Conservation (phyloP, 2,888 invertebrate species). For the Plusia festucae region DNA sequence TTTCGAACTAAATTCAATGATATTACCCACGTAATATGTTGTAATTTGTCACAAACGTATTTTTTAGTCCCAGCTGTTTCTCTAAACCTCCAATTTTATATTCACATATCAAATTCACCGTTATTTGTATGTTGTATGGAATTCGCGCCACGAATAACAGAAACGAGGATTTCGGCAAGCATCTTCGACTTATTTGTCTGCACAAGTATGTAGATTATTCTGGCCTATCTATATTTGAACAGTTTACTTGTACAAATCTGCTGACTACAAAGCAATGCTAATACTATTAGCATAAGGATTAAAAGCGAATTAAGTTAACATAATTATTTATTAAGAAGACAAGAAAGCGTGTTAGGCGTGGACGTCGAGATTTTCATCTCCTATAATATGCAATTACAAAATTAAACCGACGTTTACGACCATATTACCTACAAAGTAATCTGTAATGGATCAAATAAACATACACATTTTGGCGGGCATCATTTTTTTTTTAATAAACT, state of each 20-base stretch:
- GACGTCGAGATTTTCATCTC: slow-evolving; percentile 16
- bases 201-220: slow-evolving; percentile 26
- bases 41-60: slow-evolving; percentile 12
- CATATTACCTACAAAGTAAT: no score
- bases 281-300: slow-evolving; percentile 53
- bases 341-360: slow-evolving; percentile 37
- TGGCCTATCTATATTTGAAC: slow-evolving; percentile 55
- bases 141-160: slow-evolving; percentile 28
- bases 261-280: slow-evolving; percentile 27
- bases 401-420: no score
- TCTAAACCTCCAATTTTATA: slow-evolving; percentile 40
- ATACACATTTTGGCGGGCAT: no score
- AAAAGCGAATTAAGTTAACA: slow-evolving; percentile 55
- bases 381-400: neutral
- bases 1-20: neutral
- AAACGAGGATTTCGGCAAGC: slow-evolving; percentile 36
- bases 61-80: slow-evolving; percentile 23
- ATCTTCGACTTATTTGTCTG: slow-evolving; percentile 37
- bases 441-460: no score
- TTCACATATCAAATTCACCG: slow-evolving; percentile 36
- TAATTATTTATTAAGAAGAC: slow-evolving; percentile 45
- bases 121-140: neutral
- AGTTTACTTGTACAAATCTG: slow-evolving; percentile 52
- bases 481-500: no score
- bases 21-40: neutral